phyloP scores from a whole-genome alignment of 2,113 vertebrate species.

The Crotalus viridis region DNA sequence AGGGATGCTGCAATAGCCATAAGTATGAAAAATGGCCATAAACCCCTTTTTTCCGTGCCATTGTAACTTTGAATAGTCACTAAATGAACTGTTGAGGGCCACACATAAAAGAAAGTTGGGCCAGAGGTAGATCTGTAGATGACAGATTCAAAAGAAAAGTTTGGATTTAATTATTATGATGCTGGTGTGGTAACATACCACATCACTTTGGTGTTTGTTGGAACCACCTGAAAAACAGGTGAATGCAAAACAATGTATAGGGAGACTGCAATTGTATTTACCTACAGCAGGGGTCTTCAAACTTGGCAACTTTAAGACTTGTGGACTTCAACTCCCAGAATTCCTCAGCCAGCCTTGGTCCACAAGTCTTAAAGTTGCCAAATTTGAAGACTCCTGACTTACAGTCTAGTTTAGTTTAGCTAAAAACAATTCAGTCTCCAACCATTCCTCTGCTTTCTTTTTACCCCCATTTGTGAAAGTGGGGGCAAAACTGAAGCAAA shows the following conservation, averaged over 20 bases:
- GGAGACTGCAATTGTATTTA: rapidly evolving
- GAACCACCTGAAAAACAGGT: neutral
- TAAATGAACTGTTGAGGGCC: neutral
- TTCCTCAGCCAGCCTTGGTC: too few relatives aligned
- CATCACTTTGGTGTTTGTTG: neutral
- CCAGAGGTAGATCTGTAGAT: neutral
- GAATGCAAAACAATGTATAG: neutral
- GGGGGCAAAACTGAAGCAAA: neutral
- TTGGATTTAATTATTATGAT: neutral
- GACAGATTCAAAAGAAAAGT: neutral
- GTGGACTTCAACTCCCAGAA: too few relatives aligned
- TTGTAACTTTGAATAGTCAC: neutral
- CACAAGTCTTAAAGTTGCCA: too few relatives aligned
- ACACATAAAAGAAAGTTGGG: neutral
- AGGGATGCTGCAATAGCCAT: too few relatives aligned
- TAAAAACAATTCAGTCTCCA: neutral
- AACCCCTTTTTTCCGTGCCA: neutral
- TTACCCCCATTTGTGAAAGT: neutral
- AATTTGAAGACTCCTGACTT: too few relatives aligned
- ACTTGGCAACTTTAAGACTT: too few relatives aligned
- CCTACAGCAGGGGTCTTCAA: rapidly evolving
- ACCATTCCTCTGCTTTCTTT: neutral
- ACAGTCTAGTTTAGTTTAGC: neutral
- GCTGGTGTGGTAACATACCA: neutral
- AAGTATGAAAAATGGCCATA: neutral